phyloP scores from a whole-genome alignment of 1,140 invertebrate species.

The Pantala flavescens region DNA sequence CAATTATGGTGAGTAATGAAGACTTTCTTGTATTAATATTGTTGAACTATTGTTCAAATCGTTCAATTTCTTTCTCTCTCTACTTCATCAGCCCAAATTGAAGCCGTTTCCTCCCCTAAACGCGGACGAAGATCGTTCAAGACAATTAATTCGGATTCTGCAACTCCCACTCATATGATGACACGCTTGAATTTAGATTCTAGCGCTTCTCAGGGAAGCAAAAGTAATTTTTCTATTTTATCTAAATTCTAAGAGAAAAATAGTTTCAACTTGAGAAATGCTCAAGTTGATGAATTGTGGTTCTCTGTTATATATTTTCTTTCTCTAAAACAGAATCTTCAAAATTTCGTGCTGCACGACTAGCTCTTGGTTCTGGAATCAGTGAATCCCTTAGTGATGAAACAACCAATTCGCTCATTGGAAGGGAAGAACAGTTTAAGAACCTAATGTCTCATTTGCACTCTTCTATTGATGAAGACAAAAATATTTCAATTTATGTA shows the following conservation, averaged over 20 bases:
- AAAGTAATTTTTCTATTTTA: background rate
- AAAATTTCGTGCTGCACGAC: background rate
- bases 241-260: background rate
- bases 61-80: background rate
- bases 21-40: background rate
- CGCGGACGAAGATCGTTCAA: background rate
- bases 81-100: no score
- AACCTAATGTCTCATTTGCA: background rate
- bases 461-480: background rate
- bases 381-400: background rate
- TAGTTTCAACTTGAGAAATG: background rate
- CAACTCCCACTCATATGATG: no score
- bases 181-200: no score
- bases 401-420: background rate
- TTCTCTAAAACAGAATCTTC: background rate
- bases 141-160: no score
- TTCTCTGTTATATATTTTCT: background rate
- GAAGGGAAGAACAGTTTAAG: background rate
- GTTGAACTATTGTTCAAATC: background rate
- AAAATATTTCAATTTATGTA: constrained; percentile 59
- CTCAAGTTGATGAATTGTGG: background rate
- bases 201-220: background rate
- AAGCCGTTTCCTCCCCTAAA: background rate
- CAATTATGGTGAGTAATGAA: background rate
- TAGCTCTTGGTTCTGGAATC: background rate